phyloP scores from a whole-genome alignment of 2,888 invertebrate genomes.

The Tridacna crocea region DNA sequence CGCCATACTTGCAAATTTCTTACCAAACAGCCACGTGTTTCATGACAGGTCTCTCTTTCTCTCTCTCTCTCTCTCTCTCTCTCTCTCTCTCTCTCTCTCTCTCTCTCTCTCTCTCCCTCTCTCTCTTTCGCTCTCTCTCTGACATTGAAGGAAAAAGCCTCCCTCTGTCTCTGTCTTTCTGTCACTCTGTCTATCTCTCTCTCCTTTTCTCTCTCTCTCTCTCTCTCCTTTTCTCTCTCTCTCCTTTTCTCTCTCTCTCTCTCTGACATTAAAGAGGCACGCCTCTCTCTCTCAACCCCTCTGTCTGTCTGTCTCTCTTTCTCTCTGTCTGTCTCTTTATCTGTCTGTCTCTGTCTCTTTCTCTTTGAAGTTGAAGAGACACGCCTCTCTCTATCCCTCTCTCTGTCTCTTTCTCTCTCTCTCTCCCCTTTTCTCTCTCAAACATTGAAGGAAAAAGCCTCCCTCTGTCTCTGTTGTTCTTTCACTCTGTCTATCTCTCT shows the following conservation, averaged over 20 bases:
- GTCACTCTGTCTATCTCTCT: slow-evolving; percentile 2
- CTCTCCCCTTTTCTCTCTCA: not conserved
- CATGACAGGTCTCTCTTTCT: not conserved
- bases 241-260: slow-evolving; percentile 26
- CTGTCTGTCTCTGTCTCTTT: not conserved
- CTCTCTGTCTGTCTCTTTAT: not conserved
- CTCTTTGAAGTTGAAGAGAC: no score
- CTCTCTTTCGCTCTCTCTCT: not conserved
- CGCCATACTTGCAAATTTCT: no score
- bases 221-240: slow-evolving; percentile 24
- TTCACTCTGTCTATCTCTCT: not conserved
- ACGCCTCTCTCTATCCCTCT: not conserved
- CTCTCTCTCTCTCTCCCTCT: not conserved
- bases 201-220: slow-evolving; percentile 25
- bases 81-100: not conserved
- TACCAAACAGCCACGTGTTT: no score
- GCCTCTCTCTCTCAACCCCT: slow-evolving; percentile 20
- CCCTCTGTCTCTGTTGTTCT: not conserved
- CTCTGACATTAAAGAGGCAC: not conserved
- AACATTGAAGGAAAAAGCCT: no score
- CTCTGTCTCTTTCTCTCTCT: not conserved
- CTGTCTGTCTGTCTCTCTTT: slow-evolving; percentile 22
- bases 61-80: slow-evolving; percentile 1
- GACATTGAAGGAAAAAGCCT: not conserved
- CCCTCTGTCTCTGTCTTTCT: slow-evolving; percentile 11